Evolutionary conservation across 92 coral and sea anemone genomes (phyloP), one percentile per base, ranked within the genome.

Genomic region (Epizoanthus scotinus): DNA sequence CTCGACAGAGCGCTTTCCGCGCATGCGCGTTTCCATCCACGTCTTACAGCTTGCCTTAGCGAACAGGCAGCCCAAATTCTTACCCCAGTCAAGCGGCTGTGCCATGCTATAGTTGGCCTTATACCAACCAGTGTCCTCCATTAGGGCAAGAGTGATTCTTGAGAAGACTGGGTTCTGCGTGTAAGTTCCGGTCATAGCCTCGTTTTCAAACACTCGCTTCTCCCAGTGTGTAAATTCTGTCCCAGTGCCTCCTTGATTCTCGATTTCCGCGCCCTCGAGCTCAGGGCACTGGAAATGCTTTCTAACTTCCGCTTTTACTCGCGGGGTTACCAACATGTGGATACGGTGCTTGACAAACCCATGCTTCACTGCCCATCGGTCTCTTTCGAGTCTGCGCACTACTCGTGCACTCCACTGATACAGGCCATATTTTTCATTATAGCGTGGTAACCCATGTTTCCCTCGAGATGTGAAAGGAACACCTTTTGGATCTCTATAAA

Each of bases 81-180:
- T 91, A 0, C 99, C 99, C 99, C 99, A 96, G 86, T 96, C 99
- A 10, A 96, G 89, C 6, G 80, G 86, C 54, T 96, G 98, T 49
- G 97, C 93, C 93, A 89, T 81, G 88, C 89, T 91, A 82, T 96
- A 96, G 86, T 96, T 91, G 22, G 94, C 94, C 69, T 63, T 84
- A 57, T 96, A 96, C 99, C 99, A 96, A 28, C 99, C 99, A 10
- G 99, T 93, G 77, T 96, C 99, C 62, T 96, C 99, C 99, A 96
- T 96, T 27, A 96, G 71, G 10, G 99, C 99, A 63, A 96, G 83
- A 8, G 99, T 96, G 44, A 93, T 83, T 29, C 94, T 86, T 15
- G 98, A 93, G 85, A 96, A 96, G 9, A 93, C 99, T 42, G 99
- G 99, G 80, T 96, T 93, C 78, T 96, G 99, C 0, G 99, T 96